phyloP scores from a whole-genome alignment of 2,113 vertebrate genomes.

The Megaptera novaeangliae region DNA sequence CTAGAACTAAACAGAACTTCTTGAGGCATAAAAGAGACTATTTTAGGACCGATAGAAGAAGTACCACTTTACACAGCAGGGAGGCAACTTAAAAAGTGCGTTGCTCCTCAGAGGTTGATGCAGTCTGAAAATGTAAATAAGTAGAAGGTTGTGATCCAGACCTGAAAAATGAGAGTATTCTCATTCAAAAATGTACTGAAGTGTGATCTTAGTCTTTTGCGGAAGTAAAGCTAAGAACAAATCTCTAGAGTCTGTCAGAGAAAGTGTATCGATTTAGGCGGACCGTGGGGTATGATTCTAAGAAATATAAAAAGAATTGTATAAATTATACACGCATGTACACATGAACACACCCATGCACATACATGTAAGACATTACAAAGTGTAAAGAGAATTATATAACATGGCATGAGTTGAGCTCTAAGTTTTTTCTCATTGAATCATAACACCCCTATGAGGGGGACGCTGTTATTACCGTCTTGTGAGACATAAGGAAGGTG shows the following conservation, averaged over 20 bases:
- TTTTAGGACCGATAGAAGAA: conserved; percentile 29
- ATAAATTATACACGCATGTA: not conserved
- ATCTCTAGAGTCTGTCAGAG: not conserved
- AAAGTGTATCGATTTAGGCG: not conserved
- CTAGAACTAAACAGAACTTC: not conserved
- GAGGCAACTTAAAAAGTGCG: not conserved
- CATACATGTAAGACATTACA: not conserved
- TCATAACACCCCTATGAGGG: not conserved
- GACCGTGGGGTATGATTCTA: not conserved
- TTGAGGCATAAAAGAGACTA: not conserved
- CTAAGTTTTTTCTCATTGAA: not conserved
- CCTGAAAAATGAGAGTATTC: not conserved
- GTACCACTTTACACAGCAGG: conserved; percentile 33
- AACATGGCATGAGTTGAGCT: not conserved
- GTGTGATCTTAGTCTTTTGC: not conserved
- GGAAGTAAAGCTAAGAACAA: not conserved
- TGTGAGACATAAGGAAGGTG: not conserved
- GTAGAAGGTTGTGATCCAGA: not conserved
- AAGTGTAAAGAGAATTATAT: not conserved
- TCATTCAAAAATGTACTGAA: not conserved
- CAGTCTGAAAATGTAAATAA: conserved; percentile 8
- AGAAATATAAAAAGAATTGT: not conserved
- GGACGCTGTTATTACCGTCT: not conserved
- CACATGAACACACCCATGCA: not conserved
- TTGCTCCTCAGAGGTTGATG: not conserved